Base-by-base conservation (phyloP, 1,140 invertebrate genomes). In the Pseudomyrmex pallidus region DNA sequence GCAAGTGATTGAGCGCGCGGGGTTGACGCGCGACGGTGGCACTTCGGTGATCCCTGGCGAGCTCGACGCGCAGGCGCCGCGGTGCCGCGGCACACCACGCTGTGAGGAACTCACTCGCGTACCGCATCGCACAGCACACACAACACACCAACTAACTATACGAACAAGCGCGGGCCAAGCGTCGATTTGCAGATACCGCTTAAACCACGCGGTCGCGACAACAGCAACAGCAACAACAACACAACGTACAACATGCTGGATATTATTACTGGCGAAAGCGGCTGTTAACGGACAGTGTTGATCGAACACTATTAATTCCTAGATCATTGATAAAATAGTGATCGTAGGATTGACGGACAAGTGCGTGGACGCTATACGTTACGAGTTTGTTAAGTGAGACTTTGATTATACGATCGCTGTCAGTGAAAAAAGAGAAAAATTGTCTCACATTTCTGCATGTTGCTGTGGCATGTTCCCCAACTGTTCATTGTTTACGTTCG, bases 51-150 rank as follows among this genome's bases (percentile, higher is more conserved):
- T 54, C 48, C 57, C 54, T 66, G 68, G 64, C 86, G 76, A 50
- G 48, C 64, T 66, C 22, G 77, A 82, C 86, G 94, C 94, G 94
- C 93, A 91, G 90, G 93, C 93, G 94, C 93, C 57, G 87, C 88
- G 89, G 89, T 90, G 87, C 90, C 91, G 91, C 91, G 93, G 91
- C 91, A 93, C 91, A 90, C 90, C 92, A 90, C 89, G 92, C 90
- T 89, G 93, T 90, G 92, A 90, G 87, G 91, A 93, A 94, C 92
- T 94, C 93, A 94, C 92, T 94, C 93, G 93, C 92, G 93, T 92
- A 93, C 92, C 92, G 93, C 90, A 93, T 92, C 88, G 94, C 93
- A 94, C 91, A 93, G 91, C 91, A 94, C 92, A 94, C 92, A 92
- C 92, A 92, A 77, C 83, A 87, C 70, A 91, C 66, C 80, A 84